Conservation (phyloP, 1,140 invertebrate species). For the Condylostylus longicornis region DNA sequence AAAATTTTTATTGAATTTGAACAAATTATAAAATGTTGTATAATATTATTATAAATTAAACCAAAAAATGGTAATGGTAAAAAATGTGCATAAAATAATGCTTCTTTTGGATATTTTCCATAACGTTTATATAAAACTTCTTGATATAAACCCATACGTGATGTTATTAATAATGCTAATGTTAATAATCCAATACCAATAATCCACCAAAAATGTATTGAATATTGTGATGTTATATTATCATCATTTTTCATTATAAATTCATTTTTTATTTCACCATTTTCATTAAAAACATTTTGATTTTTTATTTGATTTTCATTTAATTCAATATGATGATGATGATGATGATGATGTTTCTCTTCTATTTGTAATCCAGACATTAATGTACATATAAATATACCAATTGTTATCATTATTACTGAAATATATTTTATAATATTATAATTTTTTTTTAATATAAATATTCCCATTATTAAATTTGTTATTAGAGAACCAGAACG, state of each 20-base stretch:
- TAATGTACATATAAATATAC: conserved; percentile 78
- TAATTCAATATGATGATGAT: conserved; percentile 1
- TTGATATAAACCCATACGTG: conserved; percentile 88
- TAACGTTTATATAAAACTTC: conserved; percentile 66
- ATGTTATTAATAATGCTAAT: conserved; percentile 75
- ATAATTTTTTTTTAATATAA: conserved; percentile 72
- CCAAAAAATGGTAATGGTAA: conserved; percentile 76
- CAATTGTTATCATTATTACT: conserved; percentile 75
- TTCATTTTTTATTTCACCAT: conserved; percentile 32
- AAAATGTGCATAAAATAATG: conserved; percentile 88
- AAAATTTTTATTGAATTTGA: conserved; percentile 37
- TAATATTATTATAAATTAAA: conserved; percentile 55
- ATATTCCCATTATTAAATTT: conserved; percentile 82
- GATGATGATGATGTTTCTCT: background rate
- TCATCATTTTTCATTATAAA: conserved; percentile 31
- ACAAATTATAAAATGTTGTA: conserved; percentile 45
- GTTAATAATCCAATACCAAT: conserved; percentile 68
- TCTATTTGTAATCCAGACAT: too few relatives aligned
- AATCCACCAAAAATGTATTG: conserved; percentile 53
- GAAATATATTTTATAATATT: conserved; percentile 71
- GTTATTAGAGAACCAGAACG: conserved; percentile 88
- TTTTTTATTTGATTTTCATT: too few relatives aligned
- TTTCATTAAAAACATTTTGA: conserved; percentile 4
- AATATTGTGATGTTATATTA: conserved; percentile 35
- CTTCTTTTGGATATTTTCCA: conserved; percentile 85